Evolutionary conservation across 2,888 invertebrate genomes (phyloP).

Genomic region (Adela reaumurella): DNA sequence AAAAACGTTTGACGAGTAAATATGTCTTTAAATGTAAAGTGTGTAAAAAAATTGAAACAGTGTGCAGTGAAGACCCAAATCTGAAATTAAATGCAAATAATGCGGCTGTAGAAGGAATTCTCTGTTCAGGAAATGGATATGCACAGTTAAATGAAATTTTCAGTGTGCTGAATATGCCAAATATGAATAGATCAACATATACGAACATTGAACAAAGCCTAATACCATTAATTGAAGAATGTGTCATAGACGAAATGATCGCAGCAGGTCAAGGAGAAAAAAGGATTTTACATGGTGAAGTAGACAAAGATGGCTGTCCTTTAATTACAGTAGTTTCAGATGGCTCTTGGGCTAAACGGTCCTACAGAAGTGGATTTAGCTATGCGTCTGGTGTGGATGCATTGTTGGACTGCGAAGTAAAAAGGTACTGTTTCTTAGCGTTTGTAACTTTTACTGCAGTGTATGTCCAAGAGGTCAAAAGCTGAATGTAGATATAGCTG

Average conservation of each 20-base stretch:
- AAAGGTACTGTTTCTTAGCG: slow-evolving; percentile 7
- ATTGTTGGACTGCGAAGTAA: slow-evolving; percentile 6
- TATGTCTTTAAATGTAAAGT: too few species aligned
- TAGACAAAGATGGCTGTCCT: slow-evolving; percentile 2
- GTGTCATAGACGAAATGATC: background rate
- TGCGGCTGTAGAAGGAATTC: slow-evolving; percentile 4
- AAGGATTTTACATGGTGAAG: slow-evolving; percentile 1
- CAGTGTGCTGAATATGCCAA: slow-evolving; percentile 6
- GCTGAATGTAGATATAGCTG: background rate
- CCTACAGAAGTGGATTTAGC: slow-evolving; percentile 6
- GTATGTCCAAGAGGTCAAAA: slow-evolving; percentile 7
- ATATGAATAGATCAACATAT: slow-evolving; percentile 4
- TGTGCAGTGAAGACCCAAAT: too few species aligned
- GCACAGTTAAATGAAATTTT: slow-evolving; percentile 6
- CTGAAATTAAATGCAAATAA: too few species aligned
- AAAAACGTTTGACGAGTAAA: too few species aligned
- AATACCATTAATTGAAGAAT: background rate
- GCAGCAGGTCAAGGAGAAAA: slow-evolving; percentile 1
- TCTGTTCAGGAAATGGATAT: slow-evolving; percentile 4
- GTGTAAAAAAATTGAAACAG: too few species aligned
- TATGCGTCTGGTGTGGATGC: slow-evolving; percentile 5
- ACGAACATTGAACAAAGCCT: background rate
- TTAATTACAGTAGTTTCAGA: slow-evolving; percentile 3
- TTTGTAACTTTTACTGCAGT: slow-evolving; percentile 6
- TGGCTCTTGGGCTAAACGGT: slow-evolving; percentile 3